Conservation (phyloP, 2,797 vertebrate genomes). For the Ceryle rudis region DNA sequence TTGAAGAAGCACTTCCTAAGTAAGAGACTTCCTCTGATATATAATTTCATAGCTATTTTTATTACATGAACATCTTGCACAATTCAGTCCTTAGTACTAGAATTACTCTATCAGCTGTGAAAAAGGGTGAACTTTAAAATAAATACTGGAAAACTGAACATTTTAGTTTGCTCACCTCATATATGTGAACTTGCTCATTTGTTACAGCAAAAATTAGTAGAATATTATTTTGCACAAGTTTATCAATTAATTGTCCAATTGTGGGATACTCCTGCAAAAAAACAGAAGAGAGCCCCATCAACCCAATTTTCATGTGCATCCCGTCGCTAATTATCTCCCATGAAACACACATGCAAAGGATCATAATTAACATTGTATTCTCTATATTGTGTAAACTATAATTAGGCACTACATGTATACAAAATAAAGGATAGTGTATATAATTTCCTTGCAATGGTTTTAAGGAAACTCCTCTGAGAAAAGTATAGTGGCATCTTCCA, state of each 20-base stretch:
- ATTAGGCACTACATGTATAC: background rate
- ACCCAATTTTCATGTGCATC: background rate
- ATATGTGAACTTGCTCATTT: slow-evolving; percentile 82
- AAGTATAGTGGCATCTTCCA: background rate
- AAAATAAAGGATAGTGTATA: background rate
- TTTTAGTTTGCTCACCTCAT: slow-evolving; percentile 85
- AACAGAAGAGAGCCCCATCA: slow-evolving; percentile 22
- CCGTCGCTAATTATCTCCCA: background rate
- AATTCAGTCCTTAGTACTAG: background rate
- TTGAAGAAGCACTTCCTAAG: background rate
- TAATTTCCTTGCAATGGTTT: rapidly evolving
- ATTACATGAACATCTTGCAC: background rate
- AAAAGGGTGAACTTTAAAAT: background rate
- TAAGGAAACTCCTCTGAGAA: background rate
- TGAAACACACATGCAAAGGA: background rate
- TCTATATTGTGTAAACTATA: background rate
- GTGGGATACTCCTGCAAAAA: slow-evolving; percentile 93
- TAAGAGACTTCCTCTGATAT: background rate
- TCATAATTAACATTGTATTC: background rate
- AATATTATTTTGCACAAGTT: slow-evolving; percentile 96
- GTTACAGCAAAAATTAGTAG: slow-evolving; percentile 97
- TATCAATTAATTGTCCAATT: slow-evolving; percentile 94
- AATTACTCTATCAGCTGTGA: background rate
- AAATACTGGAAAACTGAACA: background rate
- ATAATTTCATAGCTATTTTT: background rate